Base-by-base conservation (phyloP, 2,797 vertebrate species). In the Echiichthys vipera region DNA sequence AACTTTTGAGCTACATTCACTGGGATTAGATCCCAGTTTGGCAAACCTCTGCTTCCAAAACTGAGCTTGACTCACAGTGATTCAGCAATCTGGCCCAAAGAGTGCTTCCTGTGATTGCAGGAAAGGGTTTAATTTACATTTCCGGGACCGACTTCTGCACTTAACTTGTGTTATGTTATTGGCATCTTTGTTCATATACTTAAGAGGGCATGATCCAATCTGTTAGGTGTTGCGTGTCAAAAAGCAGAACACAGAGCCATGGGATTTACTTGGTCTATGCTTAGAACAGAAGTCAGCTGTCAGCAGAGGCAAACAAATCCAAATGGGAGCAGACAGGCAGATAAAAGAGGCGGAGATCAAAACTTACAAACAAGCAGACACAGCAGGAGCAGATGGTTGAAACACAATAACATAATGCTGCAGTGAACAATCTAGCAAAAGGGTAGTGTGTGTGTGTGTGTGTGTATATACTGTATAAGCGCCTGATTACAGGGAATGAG, bases 11-110 rank as follows among this genome's bases (percentile, higher is more conserved):
- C 51, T 67, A 30, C 78, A 77, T 27, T 53, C 63, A 2, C 9
- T 72, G 46, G 58, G 50, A 66, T 57, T 63, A 24, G 20, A 65
- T 77, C 50, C 42, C 45, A 59, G 13, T 17, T 62, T 81, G 59
- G 65, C 70, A 59, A 71, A 73, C 39, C 22, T 53, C 36, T 55
- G 45, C 47, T 43, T 55, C 25, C 14, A n/a, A 65, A 66, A 54
- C 63, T 61, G 72, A 66, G 30, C n/a, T 69, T 47, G 43, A 82
- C 22, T 80, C 14, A 15, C 55, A 56, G 50, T 43, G 42, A 63
- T 71, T 67, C 49, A 34, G 39, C 40, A 73, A 37, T 71, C 49
- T 65, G 58, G 24, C 49, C 55, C 14, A 45, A 39, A 40, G 2
- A 59, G 7, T 10, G 11, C 15, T 36, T 54, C 59, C 7, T 34